Base-by-base conservation (phyloP, 2,113 vertebrate species). In the Sylvietta virens region DNA sequence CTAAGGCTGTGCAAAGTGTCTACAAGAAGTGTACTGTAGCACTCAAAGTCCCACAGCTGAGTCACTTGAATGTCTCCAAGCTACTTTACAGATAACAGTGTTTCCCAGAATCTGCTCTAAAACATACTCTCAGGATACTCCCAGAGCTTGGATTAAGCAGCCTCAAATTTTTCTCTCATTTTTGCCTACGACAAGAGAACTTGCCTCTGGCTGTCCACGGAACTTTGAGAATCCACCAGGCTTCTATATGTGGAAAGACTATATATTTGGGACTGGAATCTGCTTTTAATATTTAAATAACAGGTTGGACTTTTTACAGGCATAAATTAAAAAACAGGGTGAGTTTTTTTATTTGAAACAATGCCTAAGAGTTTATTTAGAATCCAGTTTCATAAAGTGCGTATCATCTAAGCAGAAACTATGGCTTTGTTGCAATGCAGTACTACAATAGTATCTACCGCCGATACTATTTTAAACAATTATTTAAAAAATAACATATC, bases 161-260 rank as follows among this genome's bases (percentile, higher is more conserved):
- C 22, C 57, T 92, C 45, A 89, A 61, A 76, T 88, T 81, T 81
- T n/a, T 81, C 77, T 91, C 87, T 86, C 86, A 69, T 48, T 61
- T 90, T 91, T 81, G 64, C 69, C n/a, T 71, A 18, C 56, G 65
- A 91, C 91, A 94, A 67, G 31, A 92, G 56, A 95, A 86, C 93
- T 89, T 19, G 51, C 77, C 39, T 78, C 81, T 79, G 69, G 54
- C 67, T 86, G 53, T 62, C 57, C 37, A 37, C 12, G 31, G 40
- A 74, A 88, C 22, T 84, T 89, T 78, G 61, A 81, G 80, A 91
- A 70, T 45, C 40, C 28, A 35, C 48, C 11, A 53, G 37, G 28
- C 20, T 91, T 88, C 60, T 79, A 3, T 35, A 50, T 50, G 15
- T 50, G 35, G 45, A 83, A 76, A 85, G 57, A 61, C 12, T 83